These are phyloP conservation scores for Drosophila nigricruria DNA, from an alignment of 2,888 invertebrate species.

Conservation along the genomic window DNA sequence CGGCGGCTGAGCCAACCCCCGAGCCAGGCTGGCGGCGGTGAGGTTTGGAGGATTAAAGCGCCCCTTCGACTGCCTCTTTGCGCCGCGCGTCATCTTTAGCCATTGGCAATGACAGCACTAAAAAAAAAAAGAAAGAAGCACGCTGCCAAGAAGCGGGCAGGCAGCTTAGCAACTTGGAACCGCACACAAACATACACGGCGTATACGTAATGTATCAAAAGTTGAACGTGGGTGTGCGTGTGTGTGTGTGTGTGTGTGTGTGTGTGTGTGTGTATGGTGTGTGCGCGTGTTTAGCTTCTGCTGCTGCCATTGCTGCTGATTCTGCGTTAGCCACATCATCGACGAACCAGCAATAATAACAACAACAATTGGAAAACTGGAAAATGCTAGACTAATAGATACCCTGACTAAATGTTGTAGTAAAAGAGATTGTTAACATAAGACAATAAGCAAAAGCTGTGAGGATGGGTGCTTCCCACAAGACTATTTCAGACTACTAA, in stretches of 20 bases:
- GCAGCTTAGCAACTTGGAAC: conserved; percentile 30
- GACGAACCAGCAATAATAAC: conserved; percentile 33
- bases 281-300: conserved; percentile 24
- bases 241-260: conserved; percentile 7
- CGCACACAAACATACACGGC: conserved; percentile 17
- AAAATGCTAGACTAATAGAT: neutral
- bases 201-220: conserved; percentile 73
- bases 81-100: conserved; percentile 11
- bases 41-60: conserved; percentile 36
- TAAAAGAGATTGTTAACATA: neutral
- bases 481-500: neutral
- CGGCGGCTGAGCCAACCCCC: conserved; percentile 16
- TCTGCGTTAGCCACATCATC: conserved; percentile 42
- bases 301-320: conserved; percentile 9
- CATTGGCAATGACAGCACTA: conserved; percentile 48
- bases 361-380: conserved; percentile 28
- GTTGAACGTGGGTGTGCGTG: conserved; percentile 31
- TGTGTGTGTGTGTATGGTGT: neutral
- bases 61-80: neutral
- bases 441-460: neutral
- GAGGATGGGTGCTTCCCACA: neutral
- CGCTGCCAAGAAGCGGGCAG: conserved; percentile 18
- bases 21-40: neutral
- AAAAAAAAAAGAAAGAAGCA: conserved; percentile 44
- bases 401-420: neutral